Conservation (phyloP, 2,888 invertebrate species). For the Pyrrhia umbra region DNA sequence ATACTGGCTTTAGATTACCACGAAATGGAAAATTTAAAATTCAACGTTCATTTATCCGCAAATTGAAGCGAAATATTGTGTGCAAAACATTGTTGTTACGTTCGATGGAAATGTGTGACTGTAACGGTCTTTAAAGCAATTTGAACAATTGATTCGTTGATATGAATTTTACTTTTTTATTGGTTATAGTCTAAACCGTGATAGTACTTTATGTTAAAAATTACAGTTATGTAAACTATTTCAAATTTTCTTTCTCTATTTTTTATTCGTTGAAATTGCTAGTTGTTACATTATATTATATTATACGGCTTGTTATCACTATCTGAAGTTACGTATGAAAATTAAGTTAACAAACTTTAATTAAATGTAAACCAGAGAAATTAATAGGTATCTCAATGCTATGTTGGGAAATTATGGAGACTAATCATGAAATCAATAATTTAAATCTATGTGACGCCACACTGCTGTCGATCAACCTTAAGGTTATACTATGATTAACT, state of each 20-base stretch:
- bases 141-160: conserved; percentile 37
- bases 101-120: conserved; percentile 17
- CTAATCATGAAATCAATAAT: too few species aligned
- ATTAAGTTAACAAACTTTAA: too few species aligned
- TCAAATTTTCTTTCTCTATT: not conserved
- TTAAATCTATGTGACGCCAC: too few species aligned
- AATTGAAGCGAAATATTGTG: conserved; percentile 32
- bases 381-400: too few species aligned
- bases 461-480: too few species aligned
- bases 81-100: conserved; percentile 29
- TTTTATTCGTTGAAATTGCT: too few species aligned
- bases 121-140: conserved; percentile 17
- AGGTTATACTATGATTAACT: conserved; percentile 94
- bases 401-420: too few species aligned
- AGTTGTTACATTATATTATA: too few species aligned
- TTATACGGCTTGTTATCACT: too few species aligned
- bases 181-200: conserved; percentile 12
- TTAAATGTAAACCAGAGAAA: too few species aligned
- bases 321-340: too few species aligned
- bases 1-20: conserved; percentile 45
- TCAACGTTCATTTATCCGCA: conserved; percentile 38
- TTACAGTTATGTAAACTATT: not conserved
- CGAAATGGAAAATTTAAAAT: conserved; percentile 47
- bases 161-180: conserved; percentile 36
- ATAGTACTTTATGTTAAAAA: conserved; percentile 4